Evolutionary conservation across 2,888 invertebrate genomes (phyloP), one percentile per base, ranked within the genome.

Genomic region (Ornithoptera priamus): DNA sequence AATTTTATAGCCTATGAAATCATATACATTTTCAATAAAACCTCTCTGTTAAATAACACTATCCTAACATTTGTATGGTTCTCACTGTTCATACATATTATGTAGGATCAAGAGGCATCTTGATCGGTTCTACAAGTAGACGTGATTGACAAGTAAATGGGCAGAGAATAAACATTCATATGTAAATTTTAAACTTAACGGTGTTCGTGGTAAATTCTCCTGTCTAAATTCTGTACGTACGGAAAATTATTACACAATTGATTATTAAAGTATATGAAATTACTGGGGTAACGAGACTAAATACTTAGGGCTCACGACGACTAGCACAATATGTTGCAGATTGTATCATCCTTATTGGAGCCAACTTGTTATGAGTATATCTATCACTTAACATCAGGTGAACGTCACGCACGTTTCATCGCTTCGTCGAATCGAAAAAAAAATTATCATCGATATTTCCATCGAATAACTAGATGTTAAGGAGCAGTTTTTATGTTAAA

Each of bases 101-200:
- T 50, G 63, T 53, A 64, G 22, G 7, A 58, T 22, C 50, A 63
- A 63, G 36, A 67, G 17, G 17, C 39, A 53, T 17, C 22, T 61
- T 62, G 53, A 59, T 46, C 36, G 10, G 42, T 68, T 59, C 12
- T 57, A 58, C 20, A 36, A 7, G 53, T 6, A 50, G 53, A 67
- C 56, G 67, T 62, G 62, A 70, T 62, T 57, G 46, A 62, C 57
- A 53, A 66, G 65, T 20, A 20, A 53, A 59, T 59, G 12, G 20
- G 42, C 61, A 46, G 59, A 30, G 63, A 24, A 20, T 42, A 46
- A 46, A 60, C 50, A 64, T 69, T 57, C 69, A 24, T 69, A 69
- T 69, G 65, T 62, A 65, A 62, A 62, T 69, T 69, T 62, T 42
- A 61, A 61, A 36, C 30, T 61, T 69, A 69, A 69, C 69, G 65